Evolutionary conservation across 2,113 vertebrate genomes (phyloP).

Genomic region (Lophotis ruficrista): DNA sequence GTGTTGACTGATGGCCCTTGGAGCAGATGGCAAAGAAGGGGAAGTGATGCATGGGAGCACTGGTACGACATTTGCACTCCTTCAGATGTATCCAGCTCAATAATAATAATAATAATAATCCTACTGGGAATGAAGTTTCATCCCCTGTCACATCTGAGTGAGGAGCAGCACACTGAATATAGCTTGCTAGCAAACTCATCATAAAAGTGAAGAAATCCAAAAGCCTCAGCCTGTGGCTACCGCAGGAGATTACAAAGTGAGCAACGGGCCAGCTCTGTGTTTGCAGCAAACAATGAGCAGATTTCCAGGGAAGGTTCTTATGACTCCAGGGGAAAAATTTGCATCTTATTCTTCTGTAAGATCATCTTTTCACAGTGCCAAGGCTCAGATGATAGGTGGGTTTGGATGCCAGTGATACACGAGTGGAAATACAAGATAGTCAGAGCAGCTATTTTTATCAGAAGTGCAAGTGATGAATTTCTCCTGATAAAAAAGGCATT

Average conservation of each 20-base stretch:
- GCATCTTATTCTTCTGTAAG: neutral
- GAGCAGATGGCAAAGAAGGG: neutral
- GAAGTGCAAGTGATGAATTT: neutral
- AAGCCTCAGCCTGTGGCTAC: neutral
- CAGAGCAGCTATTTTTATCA: neutral
- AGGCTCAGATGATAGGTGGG: neutral
- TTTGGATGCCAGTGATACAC: neutral
- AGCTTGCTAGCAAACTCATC: neutral
- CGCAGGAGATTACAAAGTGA: neutral
- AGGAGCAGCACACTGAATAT: neutral
- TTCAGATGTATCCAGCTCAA: neutral
- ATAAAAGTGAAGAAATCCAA: neutral
- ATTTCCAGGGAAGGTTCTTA: neutral
- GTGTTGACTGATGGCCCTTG: neutral
- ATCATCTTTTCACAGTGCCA: neutral
- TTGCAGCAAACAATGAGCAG: neutral
- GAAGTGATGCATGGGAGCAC: neutral
- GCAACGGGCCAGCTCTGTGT: accelerated
- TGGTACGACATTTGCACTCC: neutral
- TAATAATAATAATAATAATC: neutral
- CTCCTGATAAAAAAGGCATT: neutral
- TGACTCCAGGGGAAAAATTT: neutral
- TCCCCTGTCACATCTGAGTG: neutral
- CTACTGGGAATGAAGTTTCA: neutral
- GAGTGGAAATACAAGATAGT: neutral